Percentiles rank a stretch among this genome's conserved stretches.
Evolutionary conservation across 2,888 invertebrate genomes (phyloP).

Genomic region (Cryptosula pallasiana): DNA sequence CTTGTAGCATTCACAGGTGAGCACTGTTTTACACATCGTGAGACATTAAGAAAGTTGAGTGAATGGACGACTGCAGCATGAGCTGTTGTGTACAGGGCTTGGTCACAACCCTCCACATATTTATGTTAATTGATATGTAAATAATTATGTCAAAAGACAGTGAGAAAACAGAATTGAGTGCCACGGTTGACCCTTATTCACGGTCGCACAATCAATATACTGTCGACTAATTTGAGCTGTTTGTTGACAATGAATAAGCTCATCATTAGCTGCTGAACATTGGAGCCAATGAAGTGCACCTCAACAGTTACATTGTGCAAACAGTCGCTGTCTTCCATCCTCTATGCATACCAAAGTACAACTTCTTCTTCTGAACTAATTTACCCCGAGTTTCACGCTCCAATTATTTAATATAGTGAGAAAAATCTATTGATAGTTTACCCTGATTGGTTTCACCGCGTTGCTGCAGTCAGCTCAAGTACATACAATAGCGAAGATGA

Average conservation of each 20-base stretch:
- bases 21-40: not conserved
- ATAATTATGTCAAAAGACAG: constrained; percentile 18
- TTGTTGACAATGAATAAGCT: constrained; percentile 16
- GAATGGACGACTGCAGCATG: too few species aligned
- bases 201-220: not conserved
- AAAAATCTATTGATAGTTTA: too few species aligned
- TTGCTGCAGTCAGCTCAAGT: too few species aligned
- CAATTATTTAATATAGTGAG: too few species aligned
- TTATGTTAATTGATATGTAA: constrained; percentile 6
- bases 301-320: constrained; percentile 1
- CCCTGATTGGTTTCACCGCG: too few species aligned
- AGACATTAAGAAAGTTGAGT: too few species aligned
- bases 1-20: not conserved
- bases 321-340: not conserved
- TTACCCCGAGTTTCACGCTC: not conserved
- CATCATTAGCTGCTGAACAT: not conserved
- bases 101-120: constrained; percentile 2
- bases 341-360: not conserved
- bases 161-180: not conserved
- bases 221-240: not conserved
- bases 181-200: constrained; percentile 11
- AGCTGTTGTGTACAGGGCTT: not conserved
- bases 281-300: constrained; percentile 21
- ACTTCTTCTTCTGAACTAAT: not conserved
- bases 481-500: too few species aligned